Evolutionary conservation across 2,797 vertebrate species (phyloP).

Genomic region (Emydoidea blandingii): DNA sequence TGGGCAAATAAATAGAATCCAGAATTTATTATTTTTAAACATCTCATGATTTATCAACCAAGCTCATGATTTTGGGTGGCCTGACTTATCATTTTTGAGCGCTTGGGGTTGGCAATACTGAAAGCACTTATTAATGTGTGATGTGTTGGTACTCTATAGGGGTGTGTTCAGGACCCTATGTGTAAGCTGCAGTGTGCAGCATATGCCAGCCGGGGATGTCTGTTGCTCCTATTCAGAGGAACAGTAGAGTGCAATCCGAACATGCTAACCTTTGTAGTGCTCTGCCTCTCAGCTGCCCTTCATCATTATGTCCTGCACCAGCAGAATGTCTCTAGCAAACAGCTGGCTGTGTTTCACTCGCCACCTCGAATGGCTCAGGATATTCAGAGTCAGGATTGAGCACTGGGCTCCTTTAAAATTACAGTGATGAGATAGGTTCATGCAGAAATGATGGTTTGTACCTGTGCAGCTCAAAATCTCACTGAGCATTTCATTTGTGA

Average conservation of each 20-base stretch:
- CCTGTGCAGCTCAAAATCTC: background rate
- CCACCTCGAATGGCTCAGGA: background rate
- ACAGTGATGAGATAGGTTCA: rapidly evolving
- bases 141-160: rapidly evolving
- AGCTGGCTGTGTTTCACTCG: background rate
- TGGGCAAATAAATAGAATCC: background rate
- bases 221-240: background rate
- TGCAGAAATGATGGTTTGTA: background rate
- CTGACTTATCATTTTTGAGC: background rate
- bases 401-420: background rate
- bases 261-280: background rate
- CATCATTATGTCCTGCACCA: background rate
- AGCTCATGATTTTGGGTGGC: rapidly evolving
- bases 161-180: background rate
- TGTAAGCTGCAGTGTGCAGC: background rate
- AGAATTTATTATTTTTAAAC: background rate
- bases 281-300: background rate
- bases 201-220: background rate
- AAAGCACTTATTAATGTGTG: rapidly evolving
- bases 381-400: rapidly evolving
- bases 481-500: background rate
- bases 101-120: background rate
- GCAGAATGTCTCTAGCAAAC: background rate
- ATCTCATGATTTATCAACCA: background rate
- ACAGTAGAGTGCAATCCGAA: background rate